Base-by-base conservation (phyloP, 2,888 invertebrate genomes). In the Stenotaenia linearis region DNA sequence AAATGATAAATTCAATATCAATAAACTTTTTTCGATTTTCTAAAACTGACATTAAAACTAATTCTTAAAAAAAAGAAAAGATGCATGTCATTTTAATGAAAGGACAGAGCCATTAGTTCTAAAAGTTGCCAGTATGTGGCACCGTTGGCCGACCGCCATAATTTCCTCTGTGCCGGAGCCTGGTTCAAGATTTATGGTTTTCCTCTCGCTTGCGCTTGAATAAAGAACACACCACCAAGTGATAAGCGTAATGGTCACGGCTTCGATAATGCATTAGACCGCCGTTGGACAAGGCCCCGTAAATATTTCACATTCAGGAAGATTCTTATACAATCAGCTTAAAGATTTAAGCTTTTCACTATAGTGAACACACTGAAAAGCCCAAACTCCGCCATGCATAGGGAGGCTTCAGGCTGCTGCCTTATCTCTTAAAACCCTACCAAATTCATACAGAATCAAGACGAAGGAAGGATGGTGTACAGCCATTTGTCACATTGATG, bases 131-230 rank as follows among this genome's bases (percentile, higher is more conserved):
- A 69, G n/a, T 69, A n/a, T 69, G 69, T 25, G 69, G 28, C 69
- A 69, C 69, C 69, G 69, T 69, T 69, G 69, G 69, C 28, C 69
- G 69, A 69, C 69, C 69, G 69, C 69, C 69, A 69, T 69, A 69
- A 69, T 25, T 69, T 69, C 69, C 69, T 69, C 69, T 25, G 69
- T 69, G 10, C 69, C 69, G 69, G 69, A n/a, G 25, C 69, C 25
- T 69, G 40, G 61, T 69, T 7, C 69, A 69, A 69, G 69, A 69
- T 69, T 69, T 69, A 69, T 69, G 69, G 69, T 69, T 69, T 69
- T 69, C 69, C 69, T 69, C 69, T 69, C 69, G 69, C 69, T 69
- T 69, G 69, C 69, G 69, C 69, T 69, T 69, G 69, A 69, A 69
- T 69, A 69, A 69, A 69, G 69, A 69, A 69, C 69, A 69, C 69